A percentile compares a stretch with the other conserved stretches of the same genome.
Conservation (phyloP, 2,888 invertebrate species). For the Melanophora roralis region DNA sequence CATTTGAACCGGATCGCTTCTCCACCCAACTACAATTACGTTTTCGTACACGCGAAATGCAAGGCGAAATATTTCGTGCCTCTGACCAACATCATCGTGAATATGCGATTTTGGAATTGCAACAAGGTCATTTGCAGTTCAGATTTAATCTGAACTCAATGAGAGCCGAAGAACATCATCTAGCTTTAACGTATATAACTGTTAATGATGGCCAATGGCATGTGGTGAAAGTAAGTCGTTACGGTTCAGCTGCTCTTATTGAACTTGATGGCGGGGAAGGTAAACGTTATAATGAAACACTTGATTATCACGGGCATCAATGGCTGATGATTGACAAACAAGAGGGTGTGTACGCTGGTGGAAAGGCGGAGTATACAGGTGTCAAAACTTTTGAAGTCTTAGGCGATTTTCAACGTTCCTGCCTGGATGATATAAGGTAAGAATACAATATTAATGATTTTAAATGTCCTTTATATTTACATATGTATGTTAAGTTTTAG, state of each 20-base stretch:
- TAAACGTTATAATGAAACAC: conserved; percentile 92
- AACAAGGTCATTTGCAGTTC: conserved; percentile 92
- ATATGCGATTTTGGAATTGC: conserved; percentile 90
- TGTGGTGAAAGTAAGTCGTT: conserved; percentile 91
- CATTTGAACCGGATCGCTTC: conserved; percentile 94
- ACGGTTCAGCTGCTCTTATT: conserved; percentile 92
- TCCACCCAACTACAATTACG: conserved; percentile 94
- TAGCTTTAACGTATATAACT: conserved; percentile 89
- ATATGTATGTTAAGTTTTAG: background rate
- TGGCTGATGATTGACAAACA: conserved; percentile 94
- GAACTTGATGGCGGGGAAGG: conserved; percentile 97
- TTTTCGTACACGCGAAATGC: conserved; percentile 94
- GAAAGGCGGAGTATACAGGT: conserved; percentile 95
- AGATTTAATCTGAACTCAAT: conserved; percentile 94
- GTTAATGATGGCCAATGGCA: conserved; percentile 99
- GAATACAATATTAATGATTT: conserved; percentile 33
- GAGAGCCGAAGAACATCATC: conserved; percentile 90
- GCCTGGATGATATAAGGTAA: conserved; percentile 80
- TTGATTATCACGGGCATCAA: conserved; percentile 92
- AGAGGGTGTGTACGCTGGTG: conserved; percentile 95
- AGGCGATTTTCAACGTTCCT: conserved; percentile 94
- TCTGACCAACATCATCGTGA: conserved; percentile 95
- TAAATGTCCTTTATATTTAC: background rate
- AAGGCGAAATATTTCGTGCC: conserved; percentile 95
- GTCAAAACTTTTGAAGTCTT: conserved; percentile 95